These are phyloP conservation scores for Eufriesea mexicana DNA, from an alignment of 1,140 invertebrate genomes.

Conservation along the genomic window DNA sequence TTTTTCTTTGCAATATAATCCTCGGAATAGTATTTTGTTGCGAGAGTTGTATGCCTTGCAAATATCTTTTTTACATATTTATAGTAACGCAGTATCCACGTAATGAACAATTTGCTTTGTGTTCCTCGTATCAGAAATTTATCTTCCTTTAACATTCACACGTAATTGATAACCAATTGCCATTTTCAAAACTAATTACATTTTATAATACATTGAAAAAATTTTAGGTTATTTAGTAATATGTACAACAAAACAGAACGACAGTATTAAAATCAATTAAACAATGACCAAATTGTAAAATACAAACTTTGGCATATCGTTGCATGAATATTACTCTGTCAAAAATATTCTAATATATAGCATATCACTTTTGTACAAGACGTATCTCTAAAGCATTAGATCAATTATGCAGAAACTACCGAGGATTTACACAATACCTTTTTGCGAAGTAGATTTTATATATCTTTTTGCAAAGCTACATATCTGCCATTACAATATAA, in stretches of 20 bases:
- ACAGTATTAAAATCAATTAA: constrained; percentile 52
- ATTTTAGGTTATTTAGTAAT: constrained; percentile 61
- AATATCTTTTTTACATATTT: constrained; percentile 70
- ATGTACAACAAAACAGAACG: constrained; percentile 65
- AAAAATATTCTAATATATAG: constrained; percentile 56
- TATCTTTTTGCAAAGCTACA: constrained; percentile 39
- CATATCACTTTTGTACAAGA: constrained; percentile 60
- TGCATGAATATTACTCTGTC: constrained; percentile 61
- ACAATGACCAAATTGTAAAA: constrained; percentile 63
- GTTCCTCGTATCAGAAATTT: constrained; percentile 42
- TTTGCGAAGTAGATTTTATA: constrained; percentile 39
- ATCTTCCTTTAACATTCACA: constrained; percentile 26
- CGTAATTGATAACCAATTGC: constrained; percentile 47
- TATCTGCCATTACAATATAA: constrained; percentile 40
- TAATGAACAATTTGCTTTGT: constrained; percentile 57
- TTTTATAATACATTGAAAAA: constrained; percentile 60
- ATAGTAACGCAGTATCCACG: constrained; percentile 62
- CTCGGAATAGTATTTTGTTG: constrained; percentile 66
- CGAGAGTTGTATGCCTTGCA: constrained; percentile 60
- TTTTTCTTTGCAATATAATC: constrained; percentile 70
- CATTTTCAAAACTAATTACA: constrained; percentile 58
- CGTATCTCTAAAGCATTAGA: constrained; percentile 50
- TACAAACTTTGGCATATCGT: constrained; percentile 66
- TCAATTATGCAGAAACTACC: constrained; percentile 48
- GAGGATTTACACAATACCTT: constrained; percentile 44